Evolutionary conservation across 2,797 vertebrate genomes (phyloP), one percentile per base, ranked within the genome.

Genomic region (Sebastes umbrosus): DNA sequence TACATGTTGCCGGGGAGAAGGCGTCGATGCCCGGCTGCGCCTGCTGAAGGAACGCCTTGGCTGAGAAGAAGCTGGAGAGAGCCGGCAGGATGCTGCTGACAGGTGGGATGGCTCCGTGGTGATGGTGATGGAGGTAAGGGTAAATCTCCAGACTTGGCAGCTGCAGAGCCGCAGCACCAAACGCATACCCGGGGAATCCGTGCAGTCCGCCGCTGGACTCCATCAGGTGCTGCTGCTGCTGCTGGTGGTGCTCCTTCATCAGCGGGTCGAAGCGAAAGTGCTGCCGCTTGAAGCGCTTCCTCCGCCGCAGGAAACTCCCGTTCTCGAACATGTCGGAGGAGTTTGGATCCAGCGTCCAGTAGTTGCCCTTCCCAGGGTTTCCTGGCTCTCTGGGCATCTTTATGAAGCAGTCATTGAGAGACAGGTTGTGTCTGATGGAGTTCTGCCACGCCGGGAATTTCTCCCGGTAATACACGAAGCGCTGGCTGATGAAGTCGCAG

Each of bases 321-420:
- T 97, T 96, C 91, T 96, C 97, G 75, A 98, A 98, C 97, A 98
- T 98, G 89, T 97, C 97, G 75, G 94, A 96, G 22, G 97, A 97
- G 87, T 97, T 97, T 4, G 97, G 97, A 74, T 97, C 97, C 90
- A 98, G 94, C 20, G 97, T 96, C 97, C 97, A 98, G 92, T 97
- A 96, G 94, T 95, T 97, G 75, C 97, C 97, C 80, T 98, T 97
- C 2, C 97, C 97, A 0, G 97, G 96, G 90, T 97, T 97, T 2
- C 97, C 97, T 0, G 97, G 97, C 86, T 97, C 96, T n/a, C 97
- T 89, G 36, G 97, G 96, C 89, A 96, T 96, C 88, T 97, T 96
- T 14, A 97, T 92, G 59, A 97, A 97, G 79, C 96, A 97, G 92
- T 97, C 96, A 77, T 97, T 97, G 1, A 97, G 94, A n/a, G 96